A percentile compares a stretch with the other conserved stretches of the same genome.
phyloP scores from a whole-genome alignment of 2,888 invertebrate genomes.

The Chelonus formosanus region DNA sequence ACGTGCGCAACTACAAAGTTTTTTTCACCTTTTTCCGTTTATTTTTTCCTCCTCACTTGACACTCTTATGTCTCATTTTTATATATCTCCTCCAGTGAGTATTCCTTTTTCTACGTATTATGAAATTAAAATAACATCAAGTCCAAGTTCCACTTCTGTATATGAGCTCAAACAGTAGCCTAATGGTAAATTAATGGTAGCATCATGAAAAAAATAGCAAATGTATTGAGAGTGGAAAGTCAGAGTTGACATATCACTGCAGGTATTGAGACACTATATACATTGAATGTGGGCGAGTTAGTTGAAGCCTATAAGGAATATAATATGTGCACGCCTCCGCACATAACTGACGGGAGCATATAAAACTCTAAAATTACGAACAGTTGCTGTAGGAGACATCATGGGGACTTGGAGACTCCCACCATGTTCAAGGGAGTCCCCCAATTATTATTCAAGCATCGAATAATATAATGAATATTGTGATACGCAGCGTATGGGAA shows the following conservation, averaged over 20 bases:
- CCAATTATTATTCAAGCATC: too few relatives aligned
- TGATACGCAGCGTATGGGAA: too few relatives aligned
- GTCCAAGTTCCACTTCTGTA: not conserved
- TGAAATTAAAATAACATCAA: too few relatives aligned
- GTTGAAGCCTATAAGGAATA: constrained; percentile 60
- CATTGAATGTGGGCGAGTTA: constrained; percentile 40
- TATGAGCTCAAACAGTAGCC: not conserved
- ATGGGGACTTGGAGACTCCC: constrained; percentile 40
- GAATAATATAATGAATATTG: too few relatives aligned
- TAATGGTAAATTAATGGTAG: too few relatives aligned
- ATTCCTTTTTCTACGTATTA: too few relatives aligned
- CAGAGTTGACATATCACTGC: constrained; percentile 52
- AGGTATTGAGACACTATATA: constrained; percentile 54
- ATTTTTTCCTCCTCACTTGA: not conserved
- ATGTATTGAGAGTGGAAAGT: constrained; percentile 28
- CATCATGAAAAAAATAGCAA: too few relatives aligned
- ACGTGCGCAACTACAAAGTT: constrained; percentile 22
- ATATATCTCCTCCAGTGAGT: too few relatives aligned
- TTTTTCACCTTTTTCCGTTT: constrained; percentile 15
- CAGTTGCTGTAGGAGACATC: constrained; percentile 1
- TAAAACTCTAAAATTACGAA: constrained; percentile 26
- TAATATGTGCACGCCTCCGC: constrained; percentile 58
- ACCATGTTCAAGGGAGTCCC: not conserved
- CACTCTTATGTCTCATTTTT: too few relatives aligned
- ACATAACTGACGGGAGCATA: constrained; percentile 15